A percentile compares a stretch with the other conserved stretches of the same genome.
These are phyloP conservation scores for Diuraphis noxia DNA, from an alignment of 1,140 invertebrate genomes.

Conservation along the genomic window DNA sequence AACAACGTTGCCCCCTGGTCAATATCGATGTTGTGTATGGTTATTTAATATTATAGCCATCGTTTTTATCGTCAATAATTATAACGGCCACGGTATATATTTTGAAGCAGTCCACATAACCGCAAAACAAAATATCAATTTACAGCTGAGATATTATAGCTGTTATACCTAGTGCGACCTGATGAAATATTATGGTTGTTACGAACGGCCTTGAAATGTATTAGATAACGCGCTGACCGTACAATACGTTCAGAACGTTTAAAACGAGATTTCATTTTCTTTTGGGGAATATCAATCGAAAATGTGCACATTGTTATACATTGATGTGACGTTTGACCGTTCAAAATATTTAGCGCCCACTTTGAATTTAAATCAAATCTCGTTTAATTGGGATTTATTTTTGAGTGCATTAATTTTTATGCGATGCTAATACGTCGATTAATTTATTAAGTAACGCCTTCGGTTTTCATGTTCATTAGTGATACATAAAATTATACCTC, in stretches of 20 bases:
- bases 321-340: background rate
- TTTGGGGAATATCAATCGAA: background rate
- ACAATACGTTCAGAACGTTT: background rate
- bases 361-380: background rate
- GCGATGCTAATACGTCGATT: background rate
- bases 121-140: conserved; percentile 16
- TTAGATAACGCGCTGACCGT: background rate
- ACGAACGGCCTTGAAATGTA: background rate
- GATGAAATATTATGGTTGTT: conserved; percentile 9
- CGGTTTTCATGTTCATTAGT: conserved; percentile 18
- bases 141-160: background rate
- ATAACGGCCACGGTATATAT: background rate
- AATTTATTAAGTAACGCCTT: background rate
- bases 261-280: background rate
- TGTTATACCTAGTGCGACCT: background rate
- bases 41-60: conserved; percentile 2
- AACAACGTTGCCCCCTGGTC: conserved; percentile 30
- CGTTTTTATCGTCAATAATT: conserved; percentile 17
- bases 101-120: background rate
- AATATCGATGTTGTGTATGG: background rate
- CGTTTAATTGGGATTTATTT: background rate
- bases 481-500: background rate
- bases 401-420: background rate
- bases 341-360: background rate
- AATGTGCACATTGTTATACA: background rate